Percentiles rank a stretch among this genome's conserved stretches.
These are phyloP conservation scores for Camarhynchus parvulus DNA, from an alignment of 2,113 vertebrate genomes.

Conservation along the genomic window DNA sequence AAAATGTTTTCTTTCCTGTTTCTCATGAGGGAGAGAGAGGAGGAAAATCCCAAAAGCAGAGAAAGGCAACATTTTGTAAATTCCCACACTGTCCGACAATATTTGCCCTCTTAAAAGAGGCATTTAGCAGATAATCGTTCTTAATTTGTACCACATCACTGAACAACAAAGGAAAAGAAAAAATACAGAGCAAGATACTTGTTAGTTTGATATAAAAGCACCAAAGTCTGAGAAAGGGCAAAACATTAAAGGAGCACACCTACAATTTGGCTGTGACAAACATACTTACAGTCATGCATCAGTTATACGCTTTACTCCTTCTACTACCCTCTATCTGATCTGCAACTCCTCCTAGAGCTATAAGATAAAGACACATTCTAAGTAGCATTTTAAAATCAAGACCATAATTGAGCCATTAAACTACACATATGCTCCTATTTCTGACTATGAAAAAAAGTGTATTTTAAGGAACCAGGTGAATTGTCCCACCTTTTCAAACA, in stretches of 20 bases:
- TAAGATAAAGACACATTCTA: not conserved
- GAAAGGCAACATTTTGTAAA: not conserved
- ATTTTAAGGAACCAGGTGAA: not conserved
- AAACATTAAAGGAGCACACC: not conserved
- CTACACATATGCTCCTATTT: not conserved
- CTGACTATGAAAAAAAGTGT: not conserved
- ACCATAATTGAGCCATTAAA: not conserved
- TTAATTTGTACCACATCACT: conserved; percentile 21
- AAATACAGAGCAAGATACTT: not conserved
- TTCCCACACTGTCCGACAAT: not conserved
- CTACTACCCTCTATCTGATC: not conserved
- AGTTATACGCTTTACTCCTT: not conserved
- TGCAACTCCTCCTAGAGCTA: not conserved
- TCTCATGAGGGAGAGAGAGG: not conserved
- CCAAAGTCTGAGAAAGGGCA: not conserved
- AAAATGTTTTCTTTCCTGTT: not conserved
- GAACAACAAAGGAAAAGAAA: not conserved
- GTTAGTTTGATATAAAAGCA: not conserved
- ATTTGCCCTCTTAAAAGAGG: not conserved
- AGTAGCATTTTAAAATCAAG: not conserved
- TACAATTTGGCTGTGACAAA: not conserved
- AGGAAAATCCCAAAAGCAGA: not conserved
- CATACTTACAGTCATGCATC: not conserved
- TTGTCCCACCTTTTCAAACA: not conserved
- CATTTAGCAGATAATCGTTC: not conserved